These are phyloP conservation scores for Sitta carolinensis DNA, from an alignment of 2,797 vertebrate genomes.

Conservation along the genomic window DNA sequence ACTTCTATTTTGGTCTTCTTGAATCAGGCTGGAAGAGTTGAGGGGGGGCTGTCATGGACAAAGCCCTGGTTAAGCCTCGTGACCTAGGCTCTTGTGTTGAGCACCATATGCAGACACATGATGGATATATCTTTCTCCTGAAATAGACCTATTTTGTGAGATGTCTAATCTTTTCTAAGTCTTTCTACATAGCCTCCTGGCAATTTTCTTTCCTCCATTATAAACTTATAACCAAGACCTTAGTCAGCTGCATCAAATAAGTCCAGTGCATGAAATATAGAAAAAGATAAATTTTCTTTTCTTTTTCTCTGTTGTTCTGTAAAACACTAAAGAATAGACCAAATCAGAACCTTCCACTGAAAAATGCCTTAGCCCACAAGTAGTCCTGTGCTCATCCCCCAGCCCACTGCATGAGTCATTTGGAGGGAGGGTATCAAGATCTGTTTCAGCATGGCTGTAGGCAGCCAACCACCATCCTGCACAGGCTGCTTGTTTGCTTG, in stretches of 20 bases:
- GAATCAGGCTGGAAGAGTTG: neutral
- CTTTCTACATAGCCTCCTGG: neutral
- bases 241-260: neutral
- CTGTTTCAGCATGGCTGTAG: neutral
- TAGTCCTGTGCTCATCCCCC: accelerated
- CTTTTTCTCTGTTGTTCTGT: neutral
- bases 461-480: neutral
- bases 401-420: accelerated
- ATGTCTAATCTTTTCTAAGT: neutral
- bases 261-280: neutral
- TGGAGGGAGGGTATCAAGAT: neutral
- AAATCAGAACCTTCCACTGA: neutral
- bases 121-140: neutral
- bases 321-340: neutral
- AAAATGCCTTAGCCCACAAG: neutral
- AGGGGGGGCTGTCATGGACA: neutral
- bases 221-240: neutral
- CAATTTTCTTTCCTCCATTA: neutral
- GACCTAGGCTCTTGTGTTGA: neutral
- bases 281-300: neutral
- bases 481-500: neutral
- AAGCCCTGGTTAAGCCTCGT: neutral
- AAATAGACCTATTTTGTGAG: neutral
- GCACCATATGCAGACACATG: neutral
- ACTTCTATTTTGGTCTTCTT: neutral